phyloP scores from a whole-genome alignment of 2,113 vertebrate species.

The Azemiops feae region DNA sequence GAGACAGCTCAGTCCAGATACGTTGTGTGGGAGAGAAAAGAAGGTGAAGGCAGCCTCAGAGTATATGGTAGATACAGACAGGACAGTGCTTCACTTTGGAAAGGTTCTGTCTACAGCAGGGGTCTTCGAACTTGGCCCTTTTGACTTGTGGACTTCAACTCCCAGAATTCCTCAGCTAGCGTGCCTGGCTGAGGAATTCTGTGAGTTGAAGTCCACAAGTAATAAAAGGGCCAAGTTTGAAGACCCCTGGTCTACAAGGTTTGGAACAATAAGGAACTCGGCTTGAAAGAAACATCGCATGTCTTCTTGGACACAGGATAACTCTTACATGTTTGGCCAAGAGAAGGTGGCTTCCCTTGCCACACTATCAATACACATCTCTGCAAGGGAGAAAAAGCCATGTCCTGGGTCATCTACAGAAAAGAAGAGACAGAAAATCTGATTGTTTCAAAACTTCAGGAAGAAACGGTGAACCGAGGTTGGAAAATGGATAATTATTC shows the following conservation, averaged over 20 bases:
- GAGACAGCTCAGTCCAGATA: not conserved
- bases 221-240: no score
- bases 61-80: not conserved
- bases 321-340: not conserved
- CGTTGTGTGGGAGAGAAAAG: not conserved
- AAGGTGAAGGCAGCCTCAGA: not conserved
- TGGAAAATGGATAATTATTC: not conserved
- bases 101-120: not conserved
- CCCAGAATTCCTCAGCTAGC: no score
- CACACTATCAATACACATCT: not conserved
- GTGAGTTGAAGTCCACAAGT: no score
- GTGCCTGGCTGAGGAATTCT: no score
- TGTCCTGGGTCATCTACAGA: not conserved
- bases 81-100: not conserved
- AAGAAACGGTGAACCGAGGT: not conserved
- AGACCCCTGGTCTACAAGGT: not conserved
- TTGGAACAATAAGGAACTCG: not conserved
- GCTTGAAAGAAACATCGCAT: not conserved
- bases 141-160: no score
- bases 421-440: not conserved
- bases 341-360: not conserved
- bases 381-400: not conserved
- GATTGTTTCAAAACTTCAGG: not conserved
- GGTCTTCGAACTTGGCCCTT: no score
- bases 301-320: not conserved